These are phyloP conservation scores for Trichonephila inaurata DNA, from an alignment of 1,140 invertebrate genomes.

Conservation along the genomic window DNA sequence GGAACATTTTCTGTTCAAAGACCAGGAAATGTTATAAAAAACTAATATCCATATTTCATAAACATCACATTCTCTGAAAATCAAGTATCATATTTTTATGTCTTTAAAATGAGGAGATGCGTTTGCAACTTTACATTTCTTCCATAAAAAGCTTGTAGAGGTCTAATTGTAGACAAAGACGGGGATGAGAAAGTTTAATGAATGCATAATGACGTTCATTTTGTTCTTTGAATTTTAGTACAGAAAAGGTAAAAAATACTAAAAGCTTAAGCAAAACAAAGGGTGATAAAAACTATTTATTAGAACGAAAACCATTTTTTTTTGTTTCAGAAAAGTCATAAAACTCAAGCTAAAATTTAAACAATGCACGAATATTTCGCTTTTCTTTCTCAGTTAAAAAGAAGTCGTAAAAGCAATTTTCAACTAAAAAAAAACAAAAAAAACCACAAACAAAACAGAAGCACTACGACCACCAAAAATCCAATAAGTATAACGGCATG, in stretches of 20 bases:
- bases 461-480: background rate
- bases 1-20: no score
- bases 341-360: background rate
- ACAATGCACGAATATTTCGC: background rate
- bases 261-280: background rate
- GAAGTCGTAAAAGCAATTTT: background rate
- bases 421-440: background rate
- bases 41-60: no score
- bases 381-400: background rate
- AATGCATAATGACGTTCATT: background rate
- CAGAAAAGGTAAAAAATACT: background rate
- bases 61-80: no score
- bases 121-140: no score
- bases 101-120: no score
- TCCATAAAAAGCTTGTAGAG: no score
- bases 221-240: background rate
- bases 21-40: no score
- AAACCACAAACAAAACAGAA: background rate
- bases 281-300: background rate
- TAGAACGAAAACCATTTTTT: background rate
- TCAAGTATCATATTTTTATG: no score
- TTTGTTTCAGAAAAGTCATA: slow-evolving; percentile 2
- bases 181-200: background rate
- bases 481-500: background rate
- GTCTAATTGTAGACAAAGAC: no score